phyloP scores from a whole-genome alignment of 1,140 invertebrate genomes.

The Belonocnema kinseyi region DNA sequence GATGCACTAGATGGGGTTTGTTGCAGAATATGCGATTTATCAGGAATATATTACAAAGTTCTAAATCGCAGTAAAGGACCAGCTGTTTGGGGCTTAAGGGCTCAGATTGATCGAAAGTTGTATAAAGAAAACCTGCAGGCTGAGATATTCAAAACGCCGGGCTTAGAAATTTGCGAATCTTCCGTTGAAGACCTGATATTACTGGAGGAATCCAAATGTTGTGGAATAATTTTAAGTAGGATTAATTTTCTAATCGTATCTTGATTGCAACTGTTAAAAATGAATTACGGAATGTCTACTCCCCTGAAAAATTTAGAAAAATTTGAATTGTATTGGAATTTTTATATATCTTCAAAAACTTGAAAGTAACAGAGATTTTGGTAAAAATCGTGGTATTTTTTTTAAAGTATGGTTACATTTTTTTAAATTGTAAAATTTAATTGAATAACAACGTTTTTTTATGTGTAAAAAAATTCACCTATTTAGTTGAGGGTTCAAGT shows the following conservation, averaged over 20 bases:
- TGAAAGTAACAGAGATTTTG: no score
- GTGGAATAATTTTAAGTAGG: slow-evolving; percentile 81
- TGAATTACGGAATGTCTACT: neutral
- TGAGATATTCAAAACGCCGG: slow-evolving; percentile 82
- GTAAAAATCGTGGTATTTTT: no score
- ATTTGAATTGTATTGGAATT: no score
- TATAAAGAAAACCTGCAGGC: slow-evolving; percentile 90
- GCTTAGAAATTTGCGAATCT: slow-evolving; percentile 84
- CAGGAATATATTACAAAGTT: slow-evolving; percentile 86
- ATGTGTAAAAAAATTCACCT: no score
- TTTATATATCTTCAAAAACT: no score
- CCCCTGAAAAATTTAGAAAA: no score
- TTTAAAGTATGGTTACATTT: no score
- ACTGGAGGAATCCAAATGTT: slow-evolving; percentile 73
- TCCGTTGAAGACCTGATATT: slow-evolving; percentile 91
- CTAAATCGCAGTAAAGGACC: slow-evolving; percentile 87
- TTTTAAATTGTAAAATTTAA: no score
- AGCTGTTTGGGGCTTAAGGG: slow-evolving; percentile 93
- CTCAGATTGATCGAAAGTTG: slow-evolving; percentile 92
- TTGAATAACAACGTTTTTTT: no score
- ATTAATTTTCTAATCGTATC: slow-evolving; percentile 38
- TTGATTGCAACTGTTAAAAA: neutral
- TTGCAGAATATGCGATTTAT: slow-evolving; percentile 88
- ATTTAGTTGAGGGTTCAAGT: no score
- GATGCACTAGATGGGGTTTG: slow-evolving; percentile 95